Conservation (phyloP, 2,113 vertebrate species). For the Verasper variegatus region DNA sequence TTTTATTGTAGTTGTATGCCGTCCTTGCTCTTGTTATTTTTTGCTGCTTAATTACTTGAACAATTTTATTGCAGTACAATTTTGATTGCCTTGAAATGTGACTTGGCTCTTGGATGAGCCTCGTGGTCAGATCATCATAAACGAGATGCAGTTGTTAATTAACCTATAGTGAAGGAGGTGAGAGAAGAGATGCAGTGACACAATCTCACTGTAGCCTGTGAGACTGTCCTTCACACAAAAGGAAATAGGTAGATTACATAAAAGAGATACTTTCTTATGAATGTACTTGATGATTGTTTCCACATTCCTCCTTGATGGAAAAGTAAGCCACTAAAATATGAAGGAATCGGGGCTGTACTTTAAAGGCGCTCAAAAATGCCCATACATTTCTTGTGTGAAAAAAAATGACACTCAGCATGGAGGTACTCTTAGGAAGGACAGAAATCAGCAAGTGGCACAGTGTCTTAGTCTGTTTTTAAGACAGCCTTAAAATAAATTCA, state of each 20-base stretch:
- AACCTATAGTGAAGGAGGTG: conserved; percentile 53
- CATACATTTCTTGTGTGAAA: too few relatives aligned
- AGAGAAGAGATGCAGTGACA: conserved; percentile 30
- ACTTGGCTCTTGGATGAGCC: conserved; percentile 4
- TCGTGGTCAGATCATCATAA: conserved; percentile 36
- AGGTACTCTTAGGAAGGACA: too few relatives aligned
- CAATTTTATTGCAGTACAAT: conserved; percentile 20
- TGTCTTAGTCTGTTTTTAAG: too few relatives aligned
- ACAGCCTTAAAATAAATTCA: not conserved
- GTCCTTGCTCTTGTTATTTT: conserved; percentile 30
- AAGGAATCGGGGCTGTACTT: not conserved
- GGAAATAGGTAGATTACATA: conserved; percentile 12
- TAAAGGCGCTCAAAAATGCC: too few relatives aligned
- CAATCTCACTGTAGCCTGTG: not conserved
- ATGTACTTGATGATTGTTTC: not conserved
- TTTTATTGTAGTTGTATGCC: conserved; percentile 17
- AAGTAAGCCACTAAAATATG: not conserved
- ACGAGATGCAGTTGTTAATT: conserved; percentile 55
- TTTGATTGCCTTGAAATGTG: conserved; percentile 49
- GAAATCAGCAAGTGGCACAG: too few relatives aligned
- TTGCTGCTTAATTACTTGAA: conserved; percentile 48
- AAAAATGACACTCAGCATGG: too few relatives aligned
- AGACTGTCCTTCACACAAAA: not conserved
- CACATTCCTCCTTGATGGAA: conserved; percentile 5
- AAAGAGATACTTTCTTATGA: not conserved